phyloP scores from a whole-genome alignment of 2,888 invertebrate genomes.

The Dynastes tityus region DNA sequence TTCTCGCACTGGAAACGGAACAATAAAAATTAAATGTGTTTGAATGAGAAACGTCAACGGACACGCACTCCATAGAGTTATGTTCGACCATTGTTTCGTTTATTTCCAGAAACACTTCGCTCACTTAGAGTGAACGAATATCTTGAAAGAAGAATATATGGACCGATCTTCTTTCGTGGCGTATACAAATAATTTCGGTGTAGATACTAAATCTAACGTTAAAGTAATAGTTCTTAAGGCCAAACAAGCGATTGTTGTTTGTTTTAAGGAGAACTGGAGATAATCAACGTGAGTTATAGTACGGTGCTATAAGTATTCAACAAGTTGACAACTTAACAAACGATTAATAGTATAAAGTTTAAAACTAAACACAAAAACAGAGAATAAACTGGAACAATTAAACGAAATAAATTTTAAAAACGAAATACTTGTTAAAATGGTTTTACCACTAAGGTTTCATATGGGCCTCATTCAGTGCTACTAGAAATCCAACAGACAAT shows the following conservation, averaged over 20 bases:
- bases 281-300: background rate
- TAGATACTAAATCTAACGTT: slow-evolving; percentile 6
- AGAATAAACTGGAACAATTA: no score
- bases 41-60: slow-evolving; percentile 46
- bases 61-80: slow-evolving; percentile 45
- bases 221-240: background rate
- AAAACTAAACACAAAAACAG: no score
- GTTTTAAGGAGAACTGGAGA: background rate
- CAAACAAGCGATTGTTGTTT: slow-evolving; percentile 16
- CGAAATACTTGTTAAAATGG: no score
- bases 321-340: no score
- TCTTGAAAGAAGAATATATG: slow-evolving; percentile 34
- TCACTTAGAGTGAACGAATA: slow-evolving; percentile 28
- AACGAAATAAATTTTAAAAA: no score
- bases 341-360: no score
- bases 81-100: slow-evolving; percentile 45
- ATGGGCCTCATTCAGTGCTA: no score
- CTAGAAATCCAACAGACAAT: no score
- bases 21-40: slow-evolving; percentile 48
- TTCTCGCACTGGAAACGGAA: slow-evolving; percentile 44
- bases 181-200: slow-evolving; percentile 17
- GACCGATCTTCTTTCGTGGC: slow-evolving; percentile 17
- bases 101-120: slow-evolving; percentile 44
- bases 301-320: no score
- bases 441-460: no score